Evolutionary conservation across 2,888 invertebrate species (phyloP), one percentile per base, ranked within the genome.

Genomic region (Epinotia demarniana): DNA sequence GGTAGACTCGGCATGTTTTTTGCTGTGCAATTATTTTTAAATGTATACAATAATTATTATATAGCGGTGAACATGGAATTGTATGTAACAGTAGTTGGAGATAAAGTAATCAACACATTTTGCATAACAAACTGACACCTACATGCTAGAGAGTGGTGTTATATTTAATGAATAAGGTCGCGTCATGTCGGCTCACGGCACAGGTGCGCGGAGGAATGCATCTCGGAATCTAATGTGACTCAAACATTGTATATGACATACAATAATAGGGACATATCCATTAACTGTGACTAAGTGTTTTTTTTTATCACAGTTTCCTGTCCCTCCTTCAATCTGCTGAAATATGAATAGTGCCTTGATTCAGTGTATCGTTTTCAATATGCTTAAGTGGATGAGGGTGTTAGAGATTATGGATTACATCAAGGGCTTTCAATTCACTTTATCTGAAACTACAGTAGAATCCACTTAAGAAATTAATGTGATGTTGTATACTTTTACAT

Each of bases 171-270:
- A 71, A 71, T 64, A 75, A 75, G 75, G 75, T 55, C 64, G 55
- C 27, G 62, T 64, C 71, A 53, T 72, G 63, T 18, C 70, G 55
- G 49, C 75, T 64, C 73, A 74, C 67, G 75, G 68, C 58, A 76
- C 78, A 79, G 76, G 77, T 78, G 79, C 72, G 66, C 69, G 72
- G 73, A 63, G 70, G 72, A 72, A 76, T 73, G 73, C 77, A 78
- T 78, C 78, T 77, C 72, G 77, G 73, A 76, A 76, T 78, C 69
- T 73, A 72, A 78, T 70, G 75, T 78, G 76, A 79, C 27, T 78
- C 77, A 78, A 64, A 49, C 39, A 18, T 39, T 70, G 43, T 68
- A 71, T 77, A 76, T 80, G 79, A 79, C 78, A 77, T 39, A 9
- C 39, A 76, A 77, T 69, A 74, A 70, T 58, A 73, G 64, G 43